phyloP scores from a whole-genome alignment of 2,113 vertebrate species.

The Zonotrichia leucophrys region DNA sequence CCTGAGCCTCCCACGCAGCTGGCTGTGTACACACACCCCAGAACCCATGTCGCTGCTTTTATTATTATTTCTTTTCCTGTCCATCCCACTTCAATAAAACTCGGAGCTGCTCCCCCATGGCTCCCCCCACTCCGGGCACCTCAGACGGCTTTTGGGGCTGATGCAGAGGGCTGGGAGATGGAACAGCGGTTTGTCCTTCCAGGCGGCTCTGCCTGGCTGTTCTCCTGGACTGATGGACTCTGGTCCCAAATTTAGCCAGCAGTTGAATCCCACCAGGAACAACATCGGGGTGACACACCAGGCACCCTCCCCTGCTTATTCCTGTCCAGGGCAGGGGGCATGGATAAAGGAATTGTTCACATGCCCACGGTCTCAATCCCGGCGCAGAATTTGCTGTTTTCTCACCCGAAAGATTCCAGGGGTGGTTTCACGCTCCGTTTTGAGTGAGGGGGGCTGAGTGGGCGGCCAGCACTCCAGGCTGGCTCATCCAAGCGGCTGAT shows the following conservation, averaged over 20 bases:
- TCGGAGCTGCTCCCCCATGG: background rate
- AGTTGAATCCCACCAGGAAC: background rate
- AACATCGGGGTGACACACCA: background rate
- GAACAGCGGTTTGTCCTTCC: background rate
- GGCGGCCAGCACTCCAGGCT: accelerated
- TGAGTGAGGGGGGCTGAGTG: background rate
- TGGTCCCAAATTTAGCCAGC: background rate
- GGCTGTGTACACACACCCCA: background rate
- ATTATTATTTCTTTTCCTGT: background rate
- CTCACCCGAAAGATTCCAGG: background rate
- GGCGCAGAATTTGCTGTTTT: background rate
- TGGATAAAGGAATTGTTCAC: background rate
- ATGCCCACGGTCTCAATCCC: accelerated
- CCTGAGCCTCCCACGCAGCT: conserved; percentile 32
- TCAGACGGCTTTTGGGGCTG: background rate
- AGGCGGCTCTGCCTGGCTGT: background rate
- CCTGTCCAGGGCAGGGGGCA: background rate
- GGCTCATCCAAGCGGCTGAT: accelerated
- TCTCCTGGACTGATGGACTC: background rate
- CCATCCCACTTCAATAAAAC: conserved; percentile 12
- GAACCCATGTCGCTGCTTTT: background rate
- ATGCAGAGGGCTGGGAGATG: background rate
- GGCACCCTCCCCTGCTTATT: background rate
- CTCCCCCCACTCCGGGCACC: background rate
- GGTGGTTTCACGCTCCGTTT: accelerated